A percentile compares a stretch with the other conserved stretches of the same genome.
Conservation (phyloP, 1,140 invertebrate species). For the Micrasema longulum region DNA sequence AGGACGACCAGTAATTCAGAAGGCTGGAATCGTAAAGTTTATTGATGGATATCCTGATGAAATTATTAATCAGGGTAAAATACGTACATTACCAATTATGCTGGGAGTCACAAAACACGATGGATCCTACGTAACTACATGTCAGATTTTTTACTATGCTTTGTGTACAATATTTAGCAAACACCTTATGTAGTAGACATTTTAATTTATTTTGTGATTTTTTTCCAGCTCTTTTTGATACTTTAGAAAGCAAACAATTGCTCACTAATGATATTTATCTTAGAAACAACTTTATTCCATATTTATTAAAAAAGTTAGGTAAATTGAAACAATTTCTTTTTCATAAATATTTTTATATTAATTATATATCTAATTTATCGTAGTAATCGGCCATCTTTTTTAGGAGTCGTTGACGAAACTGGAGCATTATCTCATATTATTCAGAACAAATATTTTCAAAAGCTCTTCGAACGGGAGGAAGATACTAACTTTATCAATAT, state of each 20-base stretch:
- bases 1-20: constrained; percentile 39
- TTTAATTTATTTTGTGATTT: not conserved
- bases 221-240: constrained; percentile 13
- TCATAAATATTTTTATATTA: not conserved
- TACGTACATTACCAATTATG: constrained; percentile 40
- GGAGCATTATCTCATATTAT: not conserved
- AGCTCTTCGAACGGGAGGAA: not conserved
- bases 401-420: not conserved
- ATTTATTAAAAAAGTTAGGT: not conserved
- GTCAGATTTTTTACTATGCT: not conserved
- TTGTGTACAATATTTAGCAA: not conserved
- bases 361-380: not conserved
- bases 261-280: not conserved
- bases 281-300: not conserved
- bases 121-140: constrained; percentile 41
- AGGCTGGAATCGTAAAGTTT: constrained; percentile 38
- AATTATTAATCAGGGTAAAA: constrained; percentile 21
- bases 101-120: constrained; percentile 48
- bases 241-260: not conserved
- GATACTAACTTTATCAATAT: not conserved
- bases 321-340: not conserved
- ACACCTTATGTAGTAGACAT: not conserved
- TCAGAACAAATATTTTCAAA: not conserved
- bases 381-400: not conserved
- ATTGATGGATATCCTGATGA: constrained; percentile 31